These are phyloP conservation scores for Eudorcas thomsonii DNA, from an alignment of 2,113 vertebrate species.

Conservation along the genomic window DNA sequence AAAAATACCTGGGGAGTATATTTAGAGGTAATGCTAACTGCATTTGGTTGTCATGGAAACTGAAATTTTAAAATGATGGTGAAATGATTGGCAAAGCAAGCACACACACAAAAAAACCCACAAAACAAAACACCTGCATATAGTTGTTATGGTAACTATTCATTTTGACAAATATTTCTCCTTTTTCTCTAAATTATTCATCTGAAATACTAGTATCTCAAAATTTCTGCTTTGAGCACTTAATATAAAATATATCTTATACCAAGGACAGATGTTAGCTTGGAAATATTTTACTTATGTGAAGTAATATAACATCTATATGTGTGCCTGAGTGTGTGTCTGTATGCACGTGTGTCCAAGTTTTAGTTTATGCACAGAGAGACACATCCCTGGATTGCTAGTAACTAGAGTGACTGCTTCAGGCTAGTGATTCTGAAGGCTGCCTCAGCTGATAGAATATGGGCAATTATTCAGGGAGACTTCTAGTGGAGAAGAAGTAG, in stretches of 20 bases:
- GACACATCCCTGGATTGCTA: not conserved
- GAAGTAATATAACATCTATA: not conserved
- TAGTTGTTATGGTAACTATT: constrained; percentile 80
- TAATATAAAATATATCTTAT: constrained; percentile 1
- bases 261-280: not conserved
- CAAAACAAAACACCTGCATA: constrained; percentile 49
- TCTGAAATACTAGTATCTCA: constrained; percentile 45
- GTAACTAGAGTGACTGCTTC: not conserved
- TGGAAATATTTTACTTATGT: not conserved
- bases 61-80: constrained; percentile 73
- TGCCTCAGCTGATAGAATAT: not conserved
- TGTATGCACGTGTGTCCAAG: not conserved
- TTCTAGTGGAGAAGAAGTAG: not conserved
- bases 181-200: constrained; percentile 45
- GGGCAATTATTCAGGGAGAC: not conserved
- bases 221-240: not conserved
- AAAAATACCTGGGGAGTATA: constrained; percentile 48
- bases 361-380: not conserved
- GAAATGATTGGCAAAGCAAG: constrained; percentile 66
- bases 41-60: constrained; percentile 80
- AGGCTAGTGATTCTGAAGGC: not conserved
- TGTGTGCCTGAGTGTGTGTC: not conserved
- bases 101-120: too few species aligned
- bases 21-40: constrained; percentile 69
- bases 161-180: constrained; percentile 57